Percentiles rank a stretch among this genome's conserved stretches.
Evolutionary conservation across 2,113 vertebrate species (phyloP).

Genomic region (Meriones unguiculatus): DNA sequence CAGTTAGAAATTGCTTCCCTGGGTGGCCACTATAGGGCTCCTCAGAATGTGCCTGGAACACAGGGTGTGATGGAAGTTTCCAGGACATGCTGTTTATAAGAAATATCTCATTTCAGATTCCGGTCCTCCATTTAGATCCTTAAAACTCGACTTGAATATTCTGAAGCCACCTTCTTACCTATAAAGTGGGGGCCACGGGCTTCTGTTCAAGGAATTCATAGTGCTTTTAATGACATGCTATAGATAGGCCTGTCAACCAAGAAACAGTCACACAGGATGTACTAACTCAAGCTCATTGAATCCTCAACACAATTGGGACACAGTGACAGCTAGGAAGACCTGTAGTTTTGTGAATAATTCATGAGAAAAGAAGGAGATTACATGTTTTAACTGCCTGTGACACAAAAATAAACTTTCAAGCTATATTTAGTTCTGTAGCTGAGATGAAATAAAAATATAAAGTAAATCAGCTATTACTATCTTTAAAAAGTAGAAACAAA

Average conservation of each 20-base stretch:
- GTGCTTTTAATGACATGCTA: background rate
- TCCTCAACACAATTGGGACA: background rate
- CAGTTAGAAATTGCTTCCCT: background rate
- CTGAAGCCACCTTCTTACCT: constrained; percentile 23
- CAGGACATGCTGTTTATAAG: background rate
- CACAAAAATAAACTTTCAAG: background rate
- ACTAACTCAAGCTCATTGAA: background rate
- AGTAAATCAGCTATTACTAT: background rate
- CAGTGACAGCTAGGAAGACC: background rate
- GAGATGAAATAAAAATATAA: background rate
- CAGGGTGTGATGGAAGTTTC: background rate
- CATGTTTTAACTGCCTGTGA: background rate
- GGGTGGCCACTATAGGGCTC: too few species aligned
- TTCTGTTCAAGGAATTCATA: background rate
- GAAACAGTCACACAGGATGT: background rate
- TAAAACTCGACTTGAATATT: background rate
- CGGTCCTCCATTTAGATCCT: background rate
- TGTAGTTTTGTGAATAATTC: background rate
- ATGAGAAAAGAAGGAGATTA: background rate
- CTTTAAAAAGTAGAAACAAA: background rate
- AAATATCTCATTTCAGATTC: background rate
- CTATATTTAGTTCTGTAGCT: background rate
- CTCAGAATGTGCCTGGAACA: background rate
- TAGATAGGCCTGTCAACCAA: background rate
- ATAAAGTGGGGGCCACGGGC: background rate